Evolutionary conservation across 2,797 vertebrate species (phyloP).

Genomic region (Pitangus sulphuratus): DNA sequence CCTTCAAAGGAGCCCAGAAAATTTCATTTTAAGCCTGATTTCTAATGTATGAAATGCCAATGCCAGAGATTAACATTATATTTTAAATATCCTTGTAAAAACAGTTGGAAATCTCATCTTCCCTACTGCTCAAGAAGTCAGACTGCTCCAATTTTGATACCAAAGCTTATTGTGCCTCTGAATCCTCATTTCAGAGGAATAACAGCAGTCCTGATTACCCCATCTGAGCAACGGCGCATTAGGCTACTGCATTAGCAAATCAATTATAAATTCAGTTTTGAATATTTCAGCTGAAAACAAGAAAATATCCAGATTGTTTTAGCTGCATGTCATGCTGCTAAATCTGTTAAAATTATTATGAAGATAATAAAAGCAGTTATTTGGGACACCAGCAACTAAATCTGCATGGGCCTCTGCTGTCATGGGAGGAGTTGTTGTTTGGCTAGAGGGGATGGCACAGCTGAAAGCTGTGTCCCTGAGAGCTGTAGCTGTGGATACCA

Average conservation of each 20-base stretch:
- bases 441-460: background rate
- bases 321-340: background rate
- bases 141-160: background rate
- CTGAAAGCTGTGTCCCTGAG: background rate
- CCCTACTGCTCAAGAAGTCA: background rate
- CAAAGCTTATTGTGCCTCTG: background rate
- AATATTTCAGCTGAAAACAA: slow-evolving; percentile 21
- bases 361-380: background rate
- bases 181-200: background rate
- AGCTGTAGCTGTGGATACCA: background rate
- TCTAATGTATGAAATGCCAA: background rate
- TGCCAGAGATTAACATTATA: background rate
- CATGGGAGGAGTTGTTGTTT: background rate
- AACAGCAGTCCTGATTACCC: background rate
- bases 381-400: background rate
- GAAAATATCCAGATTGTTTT: background rate
- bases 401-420: background rate
- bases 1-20: background rate
- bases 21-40: background rate
- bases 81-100: background rate
- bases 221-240: background rate
- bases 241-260: background rate
- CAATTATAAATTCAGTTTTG: background rate
- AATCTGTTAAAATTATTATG: background rate
- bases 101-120: slow-evolving; percentile 40